Evolutionary conservation across 2,113 vertebrate species (phyloP).

Genomic region (Baryphthengus martii): DNA sequence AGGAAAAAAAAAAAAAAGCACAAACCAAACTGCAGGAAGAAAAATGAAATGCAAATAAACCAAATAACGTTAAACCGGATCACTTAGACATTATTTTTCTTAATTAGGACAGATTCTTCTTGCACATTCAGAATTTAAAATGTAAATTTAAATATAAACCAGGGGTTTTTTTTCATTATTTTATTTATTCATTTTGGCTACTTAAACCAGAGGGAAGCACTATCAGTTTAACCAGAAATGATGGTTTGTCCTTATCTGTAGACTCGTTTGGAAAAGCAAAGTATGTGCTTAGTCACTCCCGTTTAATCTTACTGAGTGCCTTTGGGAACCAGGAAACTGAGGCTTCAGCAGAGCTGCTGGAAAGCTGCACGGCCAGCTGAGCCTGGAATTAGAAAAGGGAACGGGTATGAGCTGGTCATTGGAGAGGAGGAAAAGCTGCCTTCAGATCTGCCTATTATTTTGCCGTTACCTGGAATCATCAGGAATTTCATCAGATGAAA

Average conservation of each 20-base stretch:
- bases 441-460: background rate
- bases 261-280: background rate
- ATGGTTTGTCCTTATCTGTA: background rate
- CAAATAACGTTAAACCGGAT: background rate
- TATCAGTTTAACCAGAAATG: background rate
- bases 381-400: background rate
- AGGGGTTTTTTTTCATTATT: background rate
- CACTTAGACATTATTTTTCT: background rate
- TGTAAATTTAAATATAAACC: background rate
- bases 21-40: background rate
- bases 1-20: background rate
- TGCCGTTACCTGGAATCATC: background rate
- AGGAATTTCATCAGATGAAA: background rate
- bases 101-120: background rate
- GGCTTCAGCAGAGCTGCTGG: slow-evolving; percentile 4
- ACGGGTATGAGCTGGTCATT: accelerated
- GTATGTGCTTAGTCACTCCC: slow-evolving; percentile 36
- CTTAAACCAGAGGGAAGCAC: background rate
- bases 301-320: slow-evolving; percentile 41
- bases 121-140: background rate
- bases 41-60: background rate
- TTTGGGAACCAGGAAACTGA: slow-evolving; percentile 10
- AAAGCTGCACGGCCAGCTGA: background rate
- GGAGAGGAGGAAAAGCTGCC: background rate
- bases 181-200: background rate